phyloP scores from a whole-genome alignment of 2,888 invertebrate genomes.

The Hyalella azteca region DNA sequence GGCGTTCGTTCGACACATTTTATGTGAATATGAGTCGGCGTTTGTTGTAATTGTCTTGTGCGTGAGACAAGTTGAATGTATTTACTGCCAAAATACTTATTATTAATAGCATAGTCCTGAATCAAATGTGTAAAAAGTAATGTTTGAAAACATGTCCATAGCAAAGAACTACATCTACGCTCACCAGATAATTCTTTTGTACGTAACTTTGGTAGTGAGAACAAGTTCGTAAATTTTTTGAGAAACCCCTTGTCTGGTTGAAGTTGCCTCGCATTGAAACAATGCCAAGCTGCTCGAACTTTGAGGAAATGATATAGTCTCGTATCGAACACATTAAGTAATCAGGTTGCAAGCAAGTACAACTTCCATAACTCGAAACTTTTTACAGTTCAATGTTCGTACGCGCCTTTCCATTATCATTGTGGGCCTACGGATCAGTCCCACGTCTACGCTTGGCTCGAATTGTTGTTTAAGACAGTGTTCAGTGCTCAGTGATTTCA shows the following conservation, averaged over 20 bases:
- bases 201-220: constrained; percentile 23
- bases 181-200: neutral
- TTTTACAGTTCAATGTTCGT: neutral
- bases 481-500: too few species aligned
- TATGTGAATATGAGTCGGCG: neutral
- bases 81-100: constrained; percentile 36
- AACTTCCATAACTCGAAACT: too few species aligned
- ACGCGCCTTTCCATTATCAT: too few species aligned
- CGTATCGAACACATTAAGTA: too few species aligned
- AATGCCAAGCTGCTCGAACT: too few species aligned
- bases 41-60: constrained; percentile 32
- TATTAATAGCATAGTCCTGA: constrained; percentile 29
- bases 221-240: constrained; percentile 9
- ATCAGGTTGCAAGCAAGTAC: too few species aligned
- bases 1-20: neutral
- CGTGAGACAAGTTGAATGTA: constrained; percentile 22
- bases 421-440: too few species aligned
- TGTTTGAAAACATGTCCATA: constrained; percentile 29
- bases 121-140: constrained; percentile 33
- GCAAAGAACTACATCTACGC: constrained; percentile 6
- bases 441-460: too few species aligned
- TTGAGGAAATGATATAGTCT: too few species aligned
- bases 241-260: neutral
- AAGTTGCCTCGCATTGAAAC: constrained; percentile 2
- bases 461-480: too few species aligned